These are phyloP conservation scores for Leptopilina drosophilae DNA, from an alignment of 2,888 invertebrate genomes.

Conservation along the genomic window DNA sequence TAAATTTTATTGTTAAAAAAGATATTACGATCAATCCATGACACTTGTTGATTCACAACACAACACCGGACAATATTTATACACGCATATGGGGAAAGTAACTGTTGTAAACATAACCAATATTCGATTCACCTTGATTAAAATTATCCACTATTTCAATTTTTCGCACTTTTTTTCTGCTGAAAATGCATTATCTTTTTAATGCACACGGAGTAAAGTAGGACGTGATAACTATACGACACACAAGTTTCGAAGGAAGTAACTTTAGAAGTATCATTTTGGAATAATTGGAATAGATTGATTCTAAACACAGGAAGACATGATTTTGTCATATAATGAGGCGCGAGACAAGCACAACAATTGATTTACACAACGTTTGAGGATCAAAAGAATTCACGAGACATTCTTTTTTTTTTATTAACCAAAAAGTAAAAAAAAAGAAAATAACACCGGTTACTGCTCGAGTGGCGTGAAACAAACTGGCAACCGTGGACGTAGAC, in stretches of 20 bases:
- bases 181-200: slow-evolving; percentile 11
- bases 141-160: background rate
- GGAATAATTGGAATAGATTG: background rate
- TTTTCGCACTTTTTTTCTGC: slow-evolving; percentile 32
- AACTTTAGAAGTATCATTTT: background rate
- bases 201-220: slow-evolving; percentile 13
- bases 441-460: slow-evolving; percentile 58
- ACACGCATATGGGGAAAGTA: slow-evolving; percentile 10
- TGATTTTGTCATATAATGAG: background rate
- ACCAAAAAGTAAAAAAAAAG: slow-evolving; percentile 4
- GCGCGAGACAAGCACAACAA: background rate
- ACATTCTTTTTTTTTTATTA: background rate
- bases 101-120: slow-evolving; percentile 20
- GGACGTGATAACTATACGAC: background rate
- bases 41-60: slow-evolving; percentile 64
- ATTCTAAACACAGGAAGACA: background rate
- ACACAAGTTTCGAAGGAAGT: background rate
- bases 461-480: slow-evolving; percentile 56
- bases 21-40: slow-evolving; percentile 48
- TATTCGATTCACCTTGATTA: slow-evolving; percentile 9
- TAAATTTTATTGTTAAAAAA: slow-evolving; percentile 11
- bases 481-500: slow-evolving; percentile 63
- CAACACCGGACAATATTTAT: background rate
- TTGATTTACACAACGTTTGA: background rate
- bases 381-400: background rate